phyloP scores from a whole-genome alignment of 2,113 vertebrate genomes.

The Siniperca chuatsi region DNA sequence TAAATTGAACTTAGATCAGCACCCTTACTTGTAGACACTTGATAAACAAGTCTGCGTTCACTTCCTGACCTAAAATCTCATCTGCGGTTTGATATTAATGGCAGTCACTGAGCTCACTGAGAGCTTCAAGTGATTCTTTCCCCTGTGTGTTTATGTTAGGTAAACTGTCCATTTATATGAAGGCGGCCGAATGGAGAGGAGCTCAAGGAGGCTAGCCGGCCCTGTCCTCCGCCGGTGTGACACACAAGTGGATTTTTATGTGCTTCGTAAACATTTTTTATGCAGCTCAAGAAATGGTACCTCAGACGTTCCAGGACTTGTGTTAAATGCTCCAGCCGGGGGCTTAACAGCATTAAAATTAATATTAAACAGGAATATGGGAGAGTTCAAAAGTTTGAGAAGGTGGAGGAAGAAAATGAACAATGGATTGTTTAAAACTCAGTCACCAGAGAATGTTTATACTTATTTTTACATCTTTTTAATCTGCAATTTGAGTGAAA shows the following conservation, averaged over 20 bases:
- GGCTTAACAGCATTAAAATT: slow-evolving; percentile 27
- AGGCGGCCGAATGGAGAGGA: slow-evolving; percentile 28
- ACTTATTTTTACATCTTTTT: not conserved
- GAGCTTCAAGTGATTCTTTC: slow-evolving; percentile 69
- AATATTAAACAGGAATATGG: slow-evolving; percentile 51
- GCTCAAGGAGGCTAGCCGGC: slow-evolving; percentile 15
- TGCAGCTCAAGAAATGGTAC: slow-evolving; percentile 35
- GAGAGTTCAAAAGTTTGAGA: slow-evolving; percentile 35
- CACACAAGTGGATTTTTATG: slow-evolving; percentile 68
- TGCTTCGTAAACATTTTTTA: slow-evolving; percentile 64
- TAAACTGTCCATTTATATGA: slow-evolving; percentile 54
- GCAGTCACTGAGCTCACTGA: slow-evolving; percentile 40
- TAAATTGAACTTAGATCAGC: not conserved
- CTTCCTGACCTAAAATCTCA: slow-evolving; percentile 29
- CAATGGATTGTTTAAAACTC: slow-evolving; percentile 5
- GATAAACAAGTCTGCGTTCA: not conserved
- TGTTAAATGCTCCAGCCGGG: slow-evolving; percentile 41
- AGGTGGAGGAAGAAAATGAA: not conserved
- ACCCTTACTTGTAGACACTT: not conserved
- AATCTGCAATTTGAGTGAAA: not conserved
- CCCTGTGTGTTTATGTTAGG: slow-evolving; percentile 64
- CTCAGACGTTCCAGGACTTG: slow-evolving; percentile 33
- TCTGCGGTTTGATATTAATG: slow-evolving; percentile 57
- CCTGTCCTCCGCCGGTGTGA: slow-evolving; percentile 23
- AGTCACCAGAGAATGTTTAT: slow-evolving; percentile 2